A percentile compares a stretch with the other conserved stretches of the same genome.
These are phyloP conservation scores for Adineta ricciae DNA, from an alignment of 2,888 invertebrate species.

Conservation along the genomic window DNA sequence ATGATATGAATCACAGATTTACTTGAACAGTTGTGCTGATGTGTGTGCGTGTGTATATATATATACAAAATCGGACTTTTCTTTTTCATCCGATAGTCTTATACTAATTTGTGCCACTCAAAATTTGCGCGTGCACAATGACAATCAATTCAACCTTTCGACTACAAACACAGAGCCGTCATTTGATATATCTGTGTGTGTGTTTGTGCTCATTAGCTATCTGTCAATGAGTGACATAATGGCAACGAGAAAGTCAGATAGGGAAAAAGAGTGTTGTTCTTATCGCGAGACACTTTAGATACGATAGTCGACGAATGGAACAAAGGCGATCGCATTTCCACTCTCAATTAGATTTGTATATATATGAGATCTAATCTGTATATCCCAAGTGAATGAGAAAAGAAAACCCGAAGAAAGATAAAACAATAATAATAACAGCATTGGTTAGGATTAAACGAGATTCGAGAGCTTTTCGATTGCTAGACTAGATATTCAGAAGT, in stretches of 20 bases:
- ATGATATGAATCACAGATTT: not conserved
- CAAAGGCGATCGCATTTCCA: not conserved
- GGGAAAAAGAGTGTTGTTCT: not conserved
- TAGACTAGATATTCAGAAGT: not conserved
- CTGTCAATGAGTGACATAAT: constrained; percentile 9
- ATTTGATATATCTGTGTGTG: not conserved
- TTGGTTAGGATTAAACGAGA: not conserved
- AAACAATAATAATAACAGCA: not conserved
- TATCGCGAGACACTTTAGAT: not conserved
- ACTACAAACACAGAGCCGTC: not conserved
- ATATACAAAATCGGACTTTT: not conserved
- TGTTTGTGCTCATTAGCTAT: not conserved
- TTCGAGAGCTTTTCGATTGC: not conserved
- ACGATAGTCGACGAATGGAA: not conserved
- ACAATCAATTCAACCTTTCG: not conserved
- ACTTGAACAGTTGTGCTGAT: not conserved
- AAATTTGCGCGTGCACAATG: not conserved
- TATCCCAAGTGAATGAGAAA: not conserved
- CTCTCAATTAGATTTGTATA: constrained; percentile 1
- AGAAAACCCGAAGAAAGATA: not conserved
- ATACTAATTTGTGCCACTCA: constrained; percentile 4
- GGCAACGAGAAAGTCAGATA: not conserved
- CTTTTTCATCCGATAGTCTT: not conserved
- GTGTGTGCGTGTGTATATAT: not conserved
- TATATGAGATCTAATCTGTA: not conserved